Conservation (phyloP, 2,888 invertebrate species). For the Lycophotia porphyrea region DNA sequence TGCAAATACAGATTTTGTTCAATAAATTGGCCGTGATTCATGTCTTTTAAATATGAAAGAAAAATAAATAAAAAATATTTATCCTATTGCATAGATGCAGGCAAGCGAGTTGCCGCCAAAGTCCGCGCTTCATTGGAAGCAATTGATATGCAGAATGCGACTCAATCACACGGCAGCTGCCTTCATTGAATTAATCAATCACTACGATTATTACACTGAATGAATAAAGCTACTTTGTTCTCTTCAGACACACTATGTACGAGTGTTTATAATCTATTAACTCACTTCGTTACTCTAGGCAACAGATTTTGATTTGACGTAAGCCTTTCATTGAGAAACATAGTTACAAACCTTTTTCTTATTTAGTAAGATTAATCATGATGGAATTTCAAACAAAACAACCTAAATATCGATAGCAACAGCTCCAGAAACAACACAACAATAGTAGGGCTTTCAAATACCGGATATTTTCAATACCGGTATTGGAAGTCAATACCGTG, state of each 20-base stretch:
- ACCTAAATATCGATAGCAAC: no score
- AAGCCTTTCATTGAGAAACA: neutral
- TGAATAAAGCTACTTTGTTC: constrained; percentile 66
- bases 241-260: constrained; percentile 28
- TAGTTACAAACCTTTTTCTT: no score
- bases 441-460: no score
- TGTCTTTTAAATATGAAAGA: constrained; percentile 40
- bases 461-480: no score
- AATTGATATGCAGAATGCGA: constrained; percentile 72
- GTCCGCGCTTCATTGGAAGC: constrained; percentile 64
- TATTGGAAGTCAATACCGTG: no score
- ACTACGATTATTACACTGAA: constrained; percentile 68
- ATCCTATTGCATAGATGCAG: constrained; percentile 49
- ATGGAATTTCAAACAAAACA: no score
- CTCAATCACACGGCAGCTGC: constrained; percentile 64
- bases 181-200: constrained; percentile 72
- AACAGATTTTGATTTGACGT: neutral
- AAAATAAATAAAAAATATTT: no score
- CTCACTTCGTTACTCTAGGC: constrained; percentile 1
- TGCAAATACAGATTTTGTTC: constrained; percentile 28
- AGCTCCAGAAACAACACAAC: no score
- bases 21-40: constrained; percentile 44
- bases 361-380: no score
- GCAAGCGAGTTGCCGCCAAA: constrained; percentile 61
- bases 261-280: constrained; percentile 15